Conservation (phyloP, 2,113 vertebrate species). For the Podarcis raffonei region DNA sequence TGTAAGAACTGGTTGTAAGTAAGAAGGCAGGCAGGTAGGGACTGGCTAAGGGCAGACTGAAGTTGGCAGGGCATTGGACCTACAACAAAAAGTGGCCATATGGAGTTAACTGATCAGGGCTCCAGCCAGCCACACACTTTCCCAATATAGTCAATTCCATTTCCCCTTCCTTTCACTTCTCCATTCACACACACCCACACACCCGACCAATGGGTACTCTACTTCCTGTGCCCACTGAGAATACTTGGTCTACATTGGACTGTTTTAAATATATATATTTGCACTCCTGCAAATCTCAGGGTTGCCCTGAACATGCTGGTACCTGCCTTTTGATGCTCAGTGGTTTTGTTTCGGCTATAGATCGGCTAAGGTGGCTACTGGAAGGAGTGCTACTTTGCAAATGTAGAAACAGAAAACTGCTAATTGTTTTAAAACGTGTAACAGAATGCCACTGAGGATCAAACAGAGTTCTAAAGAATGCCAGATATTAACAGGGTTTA, state of each 20-base stretch:
- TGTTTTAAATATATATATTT: not conserved
- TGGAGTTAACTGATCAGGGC: not conserved
- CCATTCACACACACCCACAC: no score
- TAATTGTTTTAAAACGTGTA: conserved; percentile 43
- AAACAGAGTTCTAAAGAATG: conserved; percentile 49
- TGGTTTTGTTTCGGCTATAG: not conserved
- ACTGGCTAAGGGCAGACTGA: no score
- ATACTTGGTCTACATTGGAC: not conserved
- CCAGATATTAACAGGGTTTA: conserved; percentile 43
- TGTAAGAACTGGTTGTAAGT: no score
- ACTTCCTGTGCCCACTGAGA: not conserved
- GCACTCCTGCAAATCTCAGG: not conserved
- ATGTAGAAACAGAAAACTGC: conserved; percentile 23
- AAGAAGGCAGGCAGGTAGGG: no score
- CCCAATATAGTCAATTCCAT: not conserved
- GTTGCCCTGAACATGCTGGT: not conserved
- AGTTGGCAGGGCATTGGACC: no score
- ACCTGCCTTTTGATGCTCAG: not conserved
- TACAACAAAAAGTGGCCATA: not conserved
- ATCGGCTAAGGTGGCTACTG: not conserved
- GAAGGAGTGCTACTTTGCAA: not conserved
- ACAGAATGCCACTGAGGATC: conserved; percentile 50
- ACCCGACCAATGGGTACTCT: no score
- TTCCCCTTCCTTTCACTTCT: not conserved
- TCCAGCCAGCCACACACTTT: not conserved